Conservation (phyloP, 2,888 invertebrate species). For the Cheilosia soror region DNA sequence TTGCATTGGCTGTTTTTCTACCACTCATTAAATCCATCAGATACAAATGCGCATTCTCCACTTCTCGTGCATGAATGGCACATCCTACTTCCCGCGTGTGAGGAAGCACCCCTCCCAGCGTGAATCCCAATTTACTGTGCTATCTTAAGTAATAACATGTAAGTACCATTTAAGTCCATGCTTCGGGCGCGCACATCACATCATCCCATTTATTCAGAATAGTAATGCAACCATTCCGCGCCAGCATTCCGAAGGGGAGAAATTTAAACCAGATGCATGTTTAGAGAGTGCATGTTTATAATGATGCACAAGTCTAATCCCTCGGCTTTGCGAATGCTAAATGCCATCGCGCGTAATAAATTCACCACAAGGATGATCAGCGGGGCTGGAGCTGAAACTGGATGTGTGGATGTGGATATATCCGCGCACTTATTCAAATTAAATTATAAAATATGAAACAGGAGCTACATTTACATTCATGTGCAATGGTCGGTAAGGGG, state of each 20-base stretch:
- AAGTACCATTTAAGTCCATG: constrained; percentile 72
- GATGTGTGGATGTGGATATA: neutral
- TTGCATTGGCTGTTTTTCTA: constrained; percentile 31
- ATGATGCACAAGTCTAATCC: constrained; percentile 68
- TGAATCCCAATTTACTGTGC: constrained; percentile 62
- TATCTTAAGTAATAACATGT: constrained; percentile 69
- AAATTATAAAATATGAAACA: constrained; percentile 72
- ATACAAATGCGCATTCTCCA: constrained; percentile 39
- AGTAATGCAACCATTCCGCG: constrained; percentile 1
- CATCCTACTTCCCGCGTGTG: constrained; percentile 17
- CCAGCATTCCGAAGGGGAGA: constrained; percentile 40
- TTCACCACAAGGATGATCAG: constrained; percentile 46
- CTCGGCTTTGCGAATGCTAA: constrained; percentile 62
- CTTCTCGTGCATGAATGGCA: constrained; percentile 16
- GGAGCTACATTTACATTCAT: constrained; percentile 42
- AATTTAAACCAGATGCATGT: constrained; percentile 48
- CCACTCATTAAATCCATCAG: constrained; percentile 56
- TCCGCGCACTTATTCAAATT: constrained; percentile 66
- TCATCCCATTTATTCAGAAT: constrained; percentile 22
- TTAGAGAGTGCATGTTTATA: constrained; percentile 56
- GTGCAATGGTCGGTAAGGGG: neutral
- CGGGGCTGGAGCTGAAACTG: neutral
- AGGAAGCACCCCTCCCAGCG: constrained; percentile 29
- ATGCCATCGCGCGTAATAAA: constrained; percentile 61
- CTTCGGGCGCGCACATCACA: constrained; percentile 41